A percentile compares a stretch with the other conserved stretches of the same genome.
Evolutionary conservation across 2,888 invertebrate species (phyloP).

Genomic region (Agrochola lychnidis): DNA sequence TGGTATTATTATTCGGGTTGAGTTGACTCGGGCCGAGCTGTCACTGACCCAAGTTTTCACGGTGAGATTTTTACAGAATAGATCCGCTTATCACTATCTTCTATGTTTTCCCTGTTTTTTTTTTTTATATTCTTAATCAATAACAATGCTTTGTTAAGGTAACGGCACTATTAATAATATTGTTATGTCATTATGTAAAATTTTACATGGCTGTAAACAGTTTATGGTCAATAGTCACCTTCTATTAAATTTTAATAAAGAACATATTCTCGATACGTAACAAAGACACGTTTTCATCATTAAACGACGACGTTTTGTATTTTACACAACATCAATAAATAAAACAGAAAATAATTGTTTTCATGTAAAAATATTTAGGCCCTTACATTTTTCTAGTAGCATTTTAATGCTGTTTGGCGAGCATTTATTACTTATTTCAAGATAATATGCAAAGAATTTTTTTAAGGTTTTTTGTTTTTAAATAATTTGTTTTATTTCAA

Average conservation of each 20-base stretch:
- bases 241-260: constrained; percentile 32
- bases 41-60: too few species aligned
- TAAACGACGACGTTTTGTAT: constrained; percentile 10
- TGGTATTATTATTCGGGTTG: too few species aligned
- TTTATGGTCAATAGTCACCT: constrained; percentile 21
- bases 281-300: constrained; percentile 36
- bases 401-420: too few species aligned
- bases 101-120: background rate
- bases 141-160: background rate
- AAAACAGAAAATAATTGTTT: background rate
- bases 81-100: too few species aligned
- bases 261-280: background rate
- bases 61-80: too few species aligned
- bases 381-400: too few species aligned
- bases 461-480: background rate
- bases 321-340: background rate
- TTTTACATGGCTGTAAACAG: constrained; percentile 18
- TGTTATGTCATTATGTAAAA: background rate
- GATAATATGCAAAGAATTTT: background rate
- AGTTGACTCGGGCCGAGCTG: too few species aligned
- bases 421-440: too few species aligned
- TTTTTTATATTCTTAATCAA: background rate
- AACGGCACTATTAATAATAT: constrained; percentile 16
- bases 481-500: too few species aligned
- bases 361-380: background rate